Evolutionary conservation across 2,797 vertebrate species (phyloP).

Genomic region (Lophura swinhoii): DNA sequence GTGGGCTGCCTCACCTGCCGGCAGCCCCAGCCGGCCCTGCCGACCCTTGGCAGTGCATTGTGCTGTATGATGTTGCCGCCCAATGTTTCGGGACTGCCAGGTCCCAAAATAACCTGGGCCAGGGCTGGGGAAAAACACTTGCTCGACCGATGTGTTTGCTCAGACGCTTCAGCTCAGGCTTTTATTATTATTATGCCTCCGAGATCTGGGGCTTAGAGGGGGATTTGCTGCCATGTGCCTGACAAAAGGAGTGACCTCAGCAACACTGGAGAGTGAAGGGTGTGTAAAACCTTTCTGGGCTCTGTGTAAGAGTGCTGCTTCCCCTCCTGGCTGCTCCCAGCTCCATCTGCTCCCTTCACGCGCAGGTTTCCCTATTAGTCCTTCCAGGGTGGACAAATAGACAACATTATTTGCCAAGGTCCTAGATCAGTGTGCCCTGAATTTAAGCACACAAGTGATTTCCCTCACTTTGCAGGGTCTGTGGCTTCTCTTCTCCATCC

Average conservation of each 20-base stretch:
- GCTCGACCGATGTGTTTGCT: constrained; percentile 33
- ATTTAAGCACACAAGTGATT: background rate
- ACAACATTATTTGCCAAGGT: background rate
- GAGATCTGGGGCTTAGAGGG: constrained; percentile 41
- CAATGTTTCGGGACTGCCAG: background rate
- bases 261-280: background rate
- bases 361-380: background rate
- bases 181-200: constrained; percentile 47
- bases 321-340: constrained; percentile 25
- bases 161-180: constrained; percentile 46
- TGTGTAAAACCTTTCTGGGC: constrained; percentile 23
- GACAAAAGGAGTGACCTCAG: constrained; percentile 67
- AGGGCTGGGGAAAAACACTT: background rate
- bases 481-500: background rate
- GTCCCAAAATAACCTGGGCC: background rate
- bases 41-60: background rate
- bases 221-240: constrained; percentile 71
- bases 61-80: background rate
- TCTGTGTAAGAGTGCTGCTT: background rate
- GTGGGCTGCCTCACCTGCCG: constrained; percentile 34
- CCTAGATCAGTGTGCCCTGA: background rate
- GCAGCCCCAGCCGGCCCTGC: background rate
- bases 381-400: background rate
- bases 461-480: background rate
- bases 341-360: constrained; percentile 30